Base-by-base conservation (phyloP, 2,888 invertebrate genomes). In the Megastigmus dorsalis region DNA sequence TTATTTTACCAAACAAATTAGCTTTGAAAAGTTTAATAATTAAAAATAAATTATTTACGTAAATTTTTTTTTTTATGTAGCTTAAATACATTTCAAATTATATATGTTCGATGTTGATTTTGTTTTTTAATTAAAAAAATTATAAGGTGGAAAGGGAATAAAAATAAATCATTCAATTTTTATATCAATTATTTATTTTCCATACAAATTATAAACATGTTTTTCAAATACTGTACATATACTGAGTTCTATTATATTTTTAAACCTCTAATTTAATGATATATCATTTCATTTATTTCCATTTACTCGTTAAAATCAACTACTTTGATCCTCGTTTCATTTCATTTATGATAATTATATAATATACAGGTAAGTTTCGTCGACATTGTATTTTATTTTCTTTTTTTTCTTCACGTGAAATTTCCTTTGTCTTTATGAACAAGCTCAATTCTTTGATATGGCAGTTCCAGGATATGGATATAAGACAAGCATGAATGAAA, bases 151-250 rank as follows among this genome's bases (percentile, higher is more conserved):
- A 45, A 38, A 1, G 30, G 33, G 48, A 65, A 52, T 67, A 62
- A 18, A 66, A 73, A 67, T 43, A 48, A 73, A 41, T 54, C n/a
- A 33, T 48, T 52, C 18, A 33, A 57, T 73, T 86, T 86, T 87
- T 86, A 85, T 87, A 87, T 87, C 87, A 86, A 87, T 88, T 87
- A 85, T 88, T 88, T 86, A 85, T 86, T 86, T 93, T 93, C 92
- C 93, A 93, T 93, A 93, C 93, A 93, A 93, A 93, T 93, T 93
- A 93, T 93, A 90, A 93, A 93, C 93, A 92, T 93, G 92, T 92
- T 91, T 90, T 92, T 93, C 93, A 93, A 93, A 93, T 93, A 93
- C 93, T 93, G 93, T 93, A 93, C 93, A 93, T 88, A 88, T 87
- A 88, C 87, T 87, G 88, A 88, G 84, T 88, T 88, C 86, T 87